Conservation (phyloP, 2,113 vertebrate genomes). For the Pagrus major region DNA sequence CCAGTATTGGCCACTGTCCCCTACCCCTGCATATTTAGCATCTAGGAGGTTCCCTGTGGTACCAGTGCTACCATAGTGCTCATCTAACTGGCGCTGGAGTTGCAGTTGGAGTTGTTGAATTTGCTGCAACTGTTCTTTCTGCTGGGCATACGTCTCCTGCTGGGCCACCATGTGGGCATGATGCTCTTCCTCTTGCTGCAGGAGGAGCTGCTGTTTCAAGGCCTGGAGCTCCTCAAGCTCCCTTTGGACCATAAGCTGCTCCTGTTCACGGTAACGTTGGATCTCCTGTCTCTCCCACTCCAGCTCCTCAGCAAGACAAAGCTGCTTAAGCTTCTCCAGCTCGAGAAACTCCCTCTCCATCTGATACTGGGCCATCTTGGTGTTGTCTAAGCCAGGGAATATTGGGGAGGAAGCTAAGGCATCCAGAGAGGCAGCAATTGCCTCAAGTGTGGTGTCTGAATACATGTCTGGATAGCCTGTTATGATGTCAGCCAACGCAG, state of each 20-base stretch:
- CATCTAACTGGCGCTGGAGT: constrained; percentile 95
- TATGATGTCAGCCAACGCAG: constrained; percentile 86
- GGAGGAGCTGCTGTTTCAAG: constrained; percentile 96
- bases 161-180: constrained; percentile 97
- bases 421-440: constrained; percentile 88
- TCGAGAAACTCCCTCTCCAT: constrained; percentile 96
- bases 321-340: constrained; percentile 96
- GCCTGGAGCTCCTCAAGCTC: constrained; percentile 97
- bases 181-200: constrained; percentile 96
- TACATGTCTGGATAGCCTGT: constrained; percentile 92
- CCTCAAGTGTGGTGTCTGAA: constrained; percentile 89
- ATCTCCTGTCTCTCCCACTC: constrained; percentile 99
- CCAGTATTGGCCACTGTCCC: constrained; percentile 93
- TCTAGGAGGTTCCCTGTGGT: constrained; percentile 90
- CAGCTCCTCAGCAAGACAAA: constrained; percentile 96
- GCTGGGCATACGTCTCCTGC: constrained; percentile 95
- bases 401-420: constrained; percentile 87
- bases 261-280: constrained; percentile 96
- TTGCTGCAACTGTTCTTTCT: constrained; percentile 95
- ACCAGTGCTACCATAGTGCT: constrained; percentile 83
- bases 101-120: constrained; percentile 97
- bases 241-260: constrained; percentile 96
- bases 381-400: constrained; percentile 89
- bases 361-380: constrained; percentile 94
- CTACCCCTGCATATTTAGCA: constrained; percentile 88